A percentile compares a stretch with the other conserved stretches of the same genome.
Evolutionary conservation across 2,113 vertebrate species (phyloP).

Genomic region (Erinaceus europaeus): DNA sequence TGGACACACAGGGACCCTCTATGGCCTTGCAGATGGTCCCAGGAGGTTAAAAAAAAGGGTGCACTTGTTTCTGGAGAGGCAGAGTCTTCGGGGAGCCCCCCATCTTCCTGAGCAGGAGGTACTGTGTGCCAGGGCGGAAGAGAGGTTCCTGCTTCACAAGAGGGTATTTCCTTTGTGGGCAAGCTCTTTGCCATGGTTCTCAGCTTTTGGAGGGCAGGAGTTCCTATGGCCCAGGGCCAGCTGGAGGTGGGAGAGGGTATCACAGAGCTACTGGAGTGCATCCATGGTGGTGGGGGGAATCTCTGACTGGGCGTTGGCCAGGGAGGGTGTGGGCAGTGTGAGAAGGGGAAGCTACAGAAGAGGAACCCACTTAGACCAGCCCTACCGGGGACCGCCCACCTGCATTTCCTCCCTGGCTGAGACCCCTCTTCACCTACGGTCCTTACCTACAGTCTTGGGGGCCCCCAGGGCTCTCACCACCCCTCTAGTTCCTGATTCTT

Average conservation of each 20-base stretch:
- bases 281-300: no score
- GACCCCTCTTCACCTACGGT: no score
- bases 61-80: neutral
- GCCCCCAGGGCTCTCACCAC: neutral
- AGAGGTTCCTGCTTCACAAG: neutral
- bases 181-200: neutral
- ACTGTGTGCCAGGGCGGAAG: neutral
- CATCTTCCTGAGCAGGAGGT: neutral
- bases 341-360: conserved; percentile 49
- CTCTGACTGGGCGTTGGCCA: neutral
- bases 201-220: neutral
- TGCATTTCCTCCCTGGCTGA: neutral
- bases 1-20: neutral
- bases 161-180: neutral
- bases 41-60: neutral
- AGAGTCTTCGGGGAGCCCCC: neutral
- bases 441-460: no score
- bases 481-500: neutral
- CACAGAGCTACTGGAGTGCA: no score
- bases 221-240: neutral
- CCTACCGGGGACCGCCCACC: neutral
- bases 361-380: conserved; percentile 20
- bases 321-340: neutral
- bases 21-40: neutral
- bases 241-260: no score